These are phyloP conservation scores for Onthophagus taurus DNA, from an alignment of 1,140 invertebrate genomes.

Conservation along the genomic window DNA sequence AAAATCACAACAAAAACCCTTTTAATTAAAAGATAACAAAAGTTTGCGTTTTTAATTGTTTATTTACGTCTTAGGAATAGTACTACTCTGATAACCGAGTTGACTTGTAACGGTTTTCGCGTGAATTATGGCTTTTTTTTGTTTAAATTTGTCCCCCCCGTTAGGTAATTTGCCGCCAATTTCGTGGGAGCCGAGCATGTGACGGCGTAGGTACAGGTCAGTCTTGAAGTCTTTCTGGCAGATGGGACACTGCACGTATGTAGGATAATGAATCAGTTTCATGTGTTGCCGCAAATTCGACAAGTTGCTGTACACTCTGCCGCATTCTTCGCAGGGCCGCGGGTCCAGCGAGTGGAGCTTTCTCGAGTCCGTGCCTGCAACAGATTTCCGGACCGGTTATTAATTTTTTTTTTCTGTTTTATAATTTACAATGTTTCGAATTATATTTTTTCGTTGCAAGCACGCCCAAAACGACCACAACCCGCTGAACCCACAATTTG, in stretches of 20 bases:
- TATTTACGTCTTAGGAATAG: too few species aligned
- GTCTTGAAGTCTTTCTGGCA: constrained; percentile 71
- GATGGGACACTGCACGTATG: constrained; percentile 60
- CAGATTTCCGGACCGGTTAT: constrained; percentile 19
- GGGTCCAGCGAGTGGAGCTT: constrained; percentile 59
- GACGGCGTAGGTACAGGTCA: constrained; percentile 64
- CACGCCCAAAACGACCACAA: too few species aligned
- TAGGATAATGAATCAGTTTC: constrained; percentile 69
- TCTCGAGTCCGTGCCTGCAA: constrained; percentile 35
- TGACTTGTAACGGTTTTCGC: too few species aligned
- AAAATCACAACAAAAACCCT: too few species aligned
- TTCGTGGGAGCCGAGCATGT: constrained; percentile 52
- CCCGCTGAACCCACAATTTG: too few species aligned
- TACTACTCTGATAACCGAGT: too few species aligned
- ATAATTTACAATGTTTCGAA: too few species aligned
- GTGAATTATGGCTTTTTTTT: background rate
- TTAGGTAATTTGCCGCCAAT: background rate
- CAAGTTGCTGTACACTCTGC: constrained; percentile 69
- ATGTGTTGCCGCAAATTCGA: constrained; percentile 72
- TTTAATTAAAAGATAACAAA: too few species aligned
- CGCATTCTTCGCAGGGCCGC: constrained; percentile 63
- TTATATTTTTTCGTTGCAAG: constrained; percentile 28
- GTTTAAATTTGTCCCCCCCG: background rate
- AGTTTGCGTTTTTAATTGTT: too few species aligned
- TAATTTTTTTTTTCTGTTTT: background rate